Evolutionary conservation across 2,888 invertebrate species (phyloP).

Genomic region (Adineta ricciae): DNA sequence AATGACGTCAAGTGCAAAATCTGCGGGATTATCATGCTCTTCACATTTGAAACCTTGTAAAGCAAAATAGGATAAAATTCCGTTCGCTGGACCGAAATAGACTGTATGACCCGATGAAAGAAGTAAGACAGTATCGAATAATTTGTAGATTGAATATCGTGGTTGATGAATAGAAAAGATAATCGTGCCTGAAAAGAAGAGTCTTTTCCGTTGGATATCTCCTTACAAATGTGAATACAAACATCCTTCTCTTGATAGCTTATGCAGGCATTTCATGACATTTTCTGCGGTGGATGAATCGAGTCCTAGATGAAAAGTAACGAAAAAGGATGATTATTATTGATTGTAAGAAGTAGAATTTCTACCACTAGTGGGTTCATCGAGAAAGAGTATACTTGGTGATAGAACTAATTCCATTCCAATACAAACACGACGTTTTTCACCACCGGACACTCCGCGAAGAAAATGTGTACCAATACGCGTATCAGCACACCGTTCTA

Average conservation of each 20-base stretch:
- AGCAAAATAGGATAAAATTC: neutral
- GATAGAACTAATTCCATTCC: slow-evolving; percentile 51
- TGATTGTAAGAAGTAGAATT: neutral
- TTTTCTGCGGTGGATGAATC: slow-evolving; percentile 49
- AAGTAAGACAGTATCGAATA: slow-evolving; percentile 44
- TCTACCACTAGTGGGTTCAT: slow-evolving; percentile 40
- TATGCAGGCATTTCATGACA: slow-evolving; percentile 43
- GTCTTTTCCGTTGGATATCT: too few species aligned
- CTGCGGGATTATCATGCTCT: neutral
- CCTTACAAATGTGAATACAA: neutral
- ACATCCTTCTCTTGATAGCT: slow-evolving; percentile 42
- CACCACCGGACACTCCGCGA: slow-evolving; percentile 49
- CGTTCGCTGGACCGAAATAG: slow-evolving; percentile 42
- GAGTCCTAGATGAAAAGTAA: slow-evolving; percentile 42
- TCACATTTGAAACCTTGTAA: neutral
- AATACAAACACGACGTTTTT: slow-evolving; percentile 48
- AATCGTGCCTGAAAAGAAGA: slow-evolving; percentile 38
- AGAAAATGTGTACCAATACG: slow-evolving; percentile 48
- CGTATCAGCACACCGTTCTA: slow-evolving; percentile 44
- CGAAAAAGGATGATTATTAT: too few species aligned
- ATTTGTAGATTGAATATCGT: slow-evolving; percentile 34
- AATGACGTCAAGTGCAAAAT: neutral
- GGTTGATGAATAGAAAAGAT: slow-evolving; percentile 45
- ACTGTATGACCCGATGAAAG: slow-evolving; percentile 43
- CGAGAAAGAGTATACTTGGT: slow-evolving; percentile 44